Evolutionary conservation across 1,140 invertebrate species (phyloP).

Genomic region (Neomicropteryx cornuta): DNA sequence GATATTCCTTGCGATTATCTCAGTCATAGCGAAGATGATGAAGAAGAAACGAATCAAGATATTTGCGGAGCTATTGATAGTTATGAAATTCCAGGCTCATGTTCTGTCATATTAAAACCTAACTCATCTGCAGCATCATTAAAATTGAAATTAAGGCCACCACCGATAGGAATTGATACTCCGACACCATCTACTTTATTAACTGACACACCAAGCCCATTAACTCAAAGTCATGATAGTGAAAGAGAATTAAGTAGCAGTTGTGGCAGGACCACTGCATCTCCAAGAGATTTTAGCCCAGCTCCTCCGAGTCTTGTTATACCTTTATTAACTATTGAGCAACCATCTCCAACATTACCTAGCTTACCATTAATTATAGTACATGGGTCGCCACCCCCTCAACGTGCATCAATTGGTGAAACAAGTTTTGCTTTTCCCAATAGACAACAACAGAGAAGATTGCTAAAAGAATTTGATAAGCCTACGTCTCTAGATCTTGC

Average conservation of each 20-base stretch:
- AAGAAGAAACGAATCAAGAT: constrained; percentile 14
- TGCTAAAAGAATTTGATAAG: constrained; percentile 44
- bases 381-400: constrained; percentile 50
- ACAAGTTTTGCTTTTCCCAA: constrained; percentile 29
- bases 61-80: constrained; percentile 5
- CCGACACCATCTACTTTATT: constrained; percentile 34
- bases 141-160: constrained; percentile 41
- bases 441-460: constrained; percentile 21
- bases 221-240: constrained; percentile 36
- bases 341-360: constrained; percentile 43
- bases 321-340: constrained; percentile 48
- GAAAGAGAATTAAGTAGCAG: constrained; percentile 34
- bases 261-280: constrained; percentile 17
- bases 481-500: constrained; percentile 52
- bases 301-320: constrained; percentile 39
- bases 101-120: too few species aligned
- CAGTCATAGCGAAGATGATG: constrained; percentile 14
- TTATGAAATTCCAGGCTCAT: too few species aligned
- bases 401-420: constrained; percentile 33
- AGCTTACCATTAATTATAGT: constrained; percentile 23
- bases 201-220: constrained; percentile 35
- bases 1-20: constrained; percentile 24
- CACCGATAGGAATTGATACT: constrained; percentile 28
- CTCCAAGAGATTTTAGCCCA: constrained; percentile 18
- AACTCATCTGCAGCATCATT: too few species aligned